A percentile compares a stretch with the other conserved stretches of the same genome.
These are phyloP conservation scores for Mystacides longicornis DNA, from an alignment of 2,888 invertebrate species.

Conservation along the genomic window DNA sequence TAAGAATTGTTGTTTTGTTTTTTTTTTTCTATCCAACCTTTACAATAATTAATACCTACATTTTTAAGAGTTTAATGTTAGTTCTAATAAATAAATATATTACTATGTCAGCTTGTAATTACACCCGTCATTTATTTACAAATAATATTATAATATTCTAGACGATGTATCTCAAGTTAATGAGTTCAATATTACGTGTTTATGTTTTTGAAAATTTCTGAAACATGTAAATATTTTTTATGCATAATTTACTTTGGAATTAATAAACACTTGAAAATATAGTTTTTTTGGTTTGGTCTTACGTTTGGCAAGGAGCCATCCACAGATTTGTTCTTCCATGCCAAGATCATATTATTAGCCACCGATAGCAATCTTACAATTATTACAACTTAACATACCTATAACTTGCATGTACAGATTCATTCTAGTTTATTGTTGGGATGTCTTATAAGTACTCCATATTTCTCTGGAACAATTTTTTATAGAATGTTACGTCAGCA, in stretches of 20 bases:
- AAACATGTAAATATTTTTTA: background rate
- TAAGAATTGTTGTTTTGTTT: no score
- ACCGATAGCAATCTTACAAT: conserved; percentile 18
- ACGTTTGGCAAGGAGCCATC: conserved; percentile 22
- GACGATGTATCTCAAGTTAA: background rate
- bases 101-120: no score
- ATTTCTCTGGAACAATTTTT: no score
- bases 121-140: background rate
- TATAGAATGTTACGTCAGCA: no score
- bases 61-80: no score
- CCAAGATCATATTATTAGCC: conserved; percentile 24
- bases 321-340: conserved; percentile 12
- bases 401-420: no score
- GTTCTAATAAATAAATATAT: no score
- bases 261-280: background rate
- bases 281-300: background rate
- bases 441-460: no score
- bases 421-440: no score
- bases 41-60: no score
- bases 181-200: background rate
- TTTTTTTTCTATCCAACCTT: no score
- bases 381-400: no score
- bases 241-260: background rate
- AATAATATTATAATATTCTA: background rate
- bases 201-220: background rate